Conservation (phyloP, 2,113 vertebrate genomes). For the Nicator chloris region DNA sequence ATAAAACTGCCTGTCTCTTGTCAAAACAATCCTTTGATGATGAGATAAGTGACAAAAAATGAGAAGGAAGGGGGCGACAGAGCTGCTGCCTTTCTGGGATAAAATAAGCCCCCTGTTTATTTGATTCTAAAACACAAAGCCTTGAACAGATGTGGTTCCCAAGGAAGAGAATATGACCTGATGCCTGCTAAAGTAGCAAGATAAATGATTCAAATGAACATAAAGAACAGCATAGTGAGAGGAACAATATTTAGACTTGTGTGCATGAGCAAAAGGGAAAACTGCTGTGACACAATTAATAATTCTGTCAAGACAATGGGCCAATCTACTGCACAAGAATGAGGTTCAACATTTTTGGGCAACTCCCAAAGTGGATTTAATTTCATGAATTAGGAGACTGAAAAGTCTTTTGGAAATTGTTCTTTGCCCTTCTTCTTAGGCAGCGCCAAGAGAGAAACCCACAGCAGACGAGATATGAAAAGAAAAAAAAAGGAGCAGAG, state of each 20-base stretch:
- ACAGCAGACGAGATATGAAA: background rate
- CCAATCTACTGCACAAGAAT: background rate
- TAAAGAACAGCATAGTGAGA: background rate
- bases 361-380: background rate
- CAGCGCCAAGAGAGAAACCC: background rate
- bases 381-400: background rate
- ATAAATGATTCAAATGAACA: background rate
- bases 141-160: background rate
- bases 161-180: background rate
- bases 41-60: background rate
- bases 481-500: background rate
- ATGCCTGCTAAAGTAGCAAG: background rate
- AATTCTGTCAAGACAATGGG: background rate
- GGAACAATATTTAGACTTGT: background rate
- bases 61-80: background rate
- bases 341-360: background rate
- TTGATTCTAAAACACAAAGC: background rate
- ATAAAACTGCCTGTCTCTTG: background rate
- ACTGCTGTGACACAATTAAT: background rate
- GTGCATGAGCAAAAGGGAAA: background rate
- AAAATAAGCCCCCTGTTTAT: background rate
- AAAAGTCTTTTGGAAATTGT: background rate
- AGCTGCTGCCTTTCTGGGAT: background rate
- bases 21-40: conserved; percentile 3
- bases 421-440: background rate